Evolutionary conservation across 2,888 invertebrate species (phyloP), one percentile per base, ranked within the genome.

Genomic region (Eupithecia dodoneata): DNA sequence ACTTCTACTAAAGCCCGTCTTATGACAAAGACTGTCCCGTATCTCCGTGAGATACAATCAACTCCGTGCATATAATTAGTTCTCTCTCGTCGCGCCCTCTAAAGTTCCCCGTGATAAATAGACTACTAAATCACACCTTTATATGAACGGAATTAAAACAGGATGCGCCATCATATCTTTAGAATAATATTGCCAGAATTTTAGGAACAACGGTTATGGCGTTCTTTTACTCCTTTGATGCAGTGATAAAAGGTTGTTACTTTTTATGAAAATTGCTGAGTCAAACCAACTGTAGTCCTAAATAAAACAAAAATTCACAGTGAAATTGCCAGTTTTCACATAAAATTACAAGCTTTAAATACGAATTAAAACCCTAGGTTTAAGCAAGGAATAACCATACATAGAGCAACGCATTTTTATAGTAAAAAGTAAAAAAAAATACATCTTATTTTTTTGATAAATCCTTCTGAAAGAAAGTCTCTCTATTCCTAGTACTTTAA

Each of bases 91-190:
- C 49, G 74, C 67, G 75, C 18, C 75, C 72, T 73, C 73, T 73
- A 72, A 74, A 79, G 74, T 76, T 72, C 72, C 78, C 76, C 59
- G 81, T 80, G 79, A 81, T 80, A 85, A 88, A 89, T 89, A 87
- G 87, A 86, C 85, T 79, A 85, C 83, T 90, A 89, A 88, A 88
- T 90, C 89, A 88, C 85, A 87, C 86, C 71, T 75, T 89, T 88
- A 86, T 86, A 86, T 83, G 81, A 84, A 84, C 83, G 80, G 86
- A 84, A 87, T 86, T 86, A 85, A 78, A 45, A 45, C 73, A 73
- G 71, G 55, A 30, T 47, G 75, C 71, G 75, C 75, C 73, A 71
- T 75, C 78, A 73, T 45, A 73, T 2, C 76, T 74, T 71, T 73
- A 71, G 75, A 75, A 66, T 73, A 71, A 75, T 75, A 73, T 75